These are phyloP conservation scores for Altica lythri DNA, from an alignment of 2,888 invertebrate genomes.

Conservation along the genomic window DNA sequence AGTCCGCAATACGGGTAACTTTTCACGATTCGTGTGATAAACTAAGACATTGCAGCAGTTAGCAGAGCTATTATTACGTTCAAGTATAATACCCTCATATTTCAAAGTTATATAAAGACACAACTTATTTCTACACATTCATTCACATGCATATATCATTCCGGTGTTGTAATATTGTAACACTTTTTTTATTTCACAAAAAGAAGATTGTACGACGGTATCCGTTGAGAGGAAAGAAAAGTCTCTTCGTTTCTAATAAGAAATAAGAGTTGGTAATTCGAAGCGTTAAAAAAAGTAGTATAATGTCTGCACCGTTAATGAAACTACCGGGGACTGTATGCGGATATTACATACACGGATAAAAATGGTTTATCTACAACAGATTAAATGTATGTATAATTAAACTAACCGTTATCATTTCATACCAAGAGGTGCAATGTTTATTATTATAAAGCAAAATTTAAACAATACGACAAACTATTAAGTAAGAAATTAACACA, in stretches of 20 bases:
- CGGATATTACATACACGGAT: too few relatives aligned
- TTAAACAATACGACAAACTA: too few relatives aligned
- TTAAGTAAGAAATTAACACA: too few relatives aligned
- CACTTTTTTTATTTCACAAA: constrained; percentile 1
- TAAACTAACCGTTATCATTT: too few relatives aligned
- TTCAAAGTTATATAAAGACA: constrained; percentile 14
- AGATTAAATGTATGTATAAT: too few relatives aligned
- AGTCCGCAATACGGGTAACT: constrained; percentile 4
- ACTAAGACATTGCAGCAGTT: constrained; percentile 3
- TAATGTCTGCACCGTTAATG: background rate
- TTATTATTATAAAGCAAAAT: too few relatives aligned
- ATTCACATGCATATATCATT: constrained; percentile 7
- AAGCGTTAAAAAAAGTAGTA: background rate
- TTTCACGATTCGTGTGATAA: constrained; percentile 1
- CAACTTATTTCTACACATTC: constrained; percentile 10
- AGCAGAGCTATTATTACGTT: constrained; percentile 1
- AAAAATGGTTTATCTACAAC: too few relatives aligned
- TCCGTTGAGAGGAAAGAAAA: constrained; percentile 3
- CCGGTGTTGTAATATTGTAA: constrained; percentile 7
- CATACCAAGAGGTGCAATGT: too few relatives aligned
- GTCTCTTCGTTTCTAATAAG: too few relatives aligned
- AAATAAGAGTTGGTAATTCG: background rate
- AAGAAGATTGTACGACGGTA: constrained; percentile 1
- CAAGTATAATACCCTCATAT: constrained; percentile 4
- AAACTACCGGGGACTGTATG: too few relatives aligned